Evolutionary conservation across 2,797 vertebrate genomes (phyloP), one percentile per base, ranked within the genome.

Genomic region (Gastrophryne carolinensis): DNA sequence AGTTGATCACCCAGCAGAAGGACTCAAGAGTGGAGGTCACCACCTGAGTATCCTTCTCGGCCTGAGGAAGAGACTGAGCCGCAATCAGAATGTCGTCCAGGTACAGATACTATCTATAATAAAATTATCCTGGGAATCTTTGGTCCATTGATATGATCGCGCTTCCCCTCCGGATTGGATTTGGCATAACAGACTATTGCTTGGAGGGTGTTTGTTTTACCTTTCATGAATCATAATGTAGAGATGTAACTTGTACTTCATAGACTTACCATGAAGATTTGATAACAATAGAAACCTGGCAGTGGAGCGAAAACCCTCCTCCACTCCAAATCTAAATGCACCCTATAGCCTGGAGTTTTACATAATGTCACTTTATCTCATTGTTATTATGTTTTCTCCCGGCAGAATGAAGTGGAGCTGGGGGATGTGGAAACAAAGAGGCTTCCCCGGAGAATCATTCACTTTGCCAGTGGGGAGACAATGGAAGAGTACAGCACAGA

Each of bases 391-490:
- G 34, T 10, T 49, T 52, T 34, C 29, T 72, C 39, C 29, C 52
- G 72, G 30, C 53, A 73, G 30, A 56, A 53, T 32, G 53, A 75
- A 57, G 13, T 35, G 26, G 71, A 67, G 27, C 47, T 73, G 4
- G 52, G 71, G 26, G 68, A 50, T 15, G 12, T n/a, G 47, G 66
- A 70, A 15, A 27, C 77, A 35, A 79, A 41, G 5, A 37, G 34
- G n/a, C 21, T 64, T 49, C 78, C 81, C 4, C 87, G 66, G 71
- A 92, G 79, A 74, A 64, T 91, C 17, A 86, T 94, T 75, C 76
- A 92, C 78, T 95, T 95, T 80, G 83, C 83, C 47, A 92, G 83
- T 6, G 91, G 93, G 39, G 93, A 94, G 74, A 88, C 81, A 32
- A 78, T 92, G 80, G 90, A 89, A 32, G 85, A 90, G 53, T 84